phyloP scores from a whole-genome alignment of 2,797 vertebrate species.

The Lacerta bilineata region DNA sequence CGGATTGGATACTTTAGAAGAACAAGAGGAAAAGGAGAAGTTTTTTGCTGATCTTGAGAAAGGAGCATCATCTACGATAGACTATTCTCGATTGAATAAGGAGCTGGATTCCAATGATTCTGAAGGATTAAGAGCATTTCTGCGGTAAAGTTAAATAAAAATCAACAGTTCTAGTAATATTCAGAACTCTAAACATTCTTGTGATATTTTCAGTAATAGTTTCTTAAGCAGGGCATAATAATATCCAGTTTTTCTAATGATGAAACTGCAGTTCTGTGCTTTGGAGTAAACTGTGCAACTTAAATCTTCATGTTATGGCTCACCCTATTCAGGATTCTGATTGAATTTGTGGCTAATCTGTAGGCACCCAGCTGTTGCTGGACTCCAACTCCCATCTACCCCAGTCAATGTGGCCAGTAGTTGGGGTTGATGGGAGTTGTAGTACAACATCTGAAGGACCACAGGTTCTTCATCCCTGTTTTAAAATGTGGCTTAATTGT shows the following conservation, averaged over 20 bases:
- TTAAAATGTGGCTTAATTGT: no score
- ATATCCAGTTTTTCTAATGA: not conserved
- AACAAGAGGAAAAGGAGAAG: slow-evolving; percentile 88
- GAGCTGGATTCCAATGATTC: slow-evolving; percentile 87
- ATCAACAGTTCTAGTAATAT: not conserved
- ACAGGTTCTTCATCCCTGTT: no score
- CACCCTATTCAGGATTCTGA: not conserved
- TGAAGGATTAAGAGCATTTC: slow-evolving; percentile 68
- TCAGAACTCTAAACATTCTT: not conserved
- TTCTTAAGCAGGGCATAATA: not conserved
- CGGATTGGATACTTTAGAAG: slow-evolving; percentile 90
- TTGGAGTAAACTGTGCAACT: not conserved
- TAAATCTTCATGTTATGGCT: not conserved
- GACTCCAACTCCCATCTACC: no score
- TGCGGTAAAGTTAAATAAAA: slow-evolving; percentile 73
- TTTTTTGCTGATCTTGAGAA: slow-evolving; percentile 90
- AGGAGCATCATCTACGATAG: slow-evolving; percentile 84
- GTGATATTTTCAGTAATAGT: not conserved
- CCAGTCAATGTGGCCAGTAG: no score
- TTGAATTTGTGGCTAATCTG: no score
- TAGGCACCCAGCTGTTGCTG: no score
- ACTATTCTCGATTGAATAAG: slow-evolving; percentile 89
- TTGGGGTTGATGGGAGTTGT: no score
- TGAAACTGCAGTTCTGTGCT: not conserved
- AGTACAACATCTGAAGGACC: no score